Conservation (phyloP, 2,797 vertebrate species). For the Cyprinodon diabolis region DNA sequence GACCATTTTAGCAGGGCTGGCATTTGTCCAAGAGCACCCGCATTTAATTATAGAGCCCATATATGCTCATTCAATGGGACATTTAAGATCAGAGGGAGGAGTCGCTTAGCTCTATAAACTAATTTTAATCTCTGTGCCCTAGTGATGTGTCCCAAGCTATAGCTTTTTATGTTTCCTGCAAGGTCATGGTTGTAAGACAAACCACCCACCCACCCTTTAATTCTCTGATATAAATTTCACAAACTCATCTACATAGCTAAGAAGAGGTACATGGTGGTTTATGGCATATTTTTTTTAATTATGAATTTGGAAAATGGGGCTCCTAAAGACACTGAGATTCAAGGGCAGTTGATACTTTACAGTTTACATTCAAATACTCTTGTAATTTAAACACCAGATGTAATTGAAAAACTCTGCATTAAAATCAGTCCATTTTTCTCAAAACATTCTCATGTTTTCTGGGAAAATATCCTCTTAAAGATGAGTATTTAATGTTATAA, state of each 20-base stretch:
- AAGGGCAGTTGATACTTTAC: slow-evolving; percentile 47
- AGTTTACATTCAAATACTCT: slow-evolving; percentile 44
- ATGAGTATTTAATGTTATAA: slow-evolving; percentile 33
- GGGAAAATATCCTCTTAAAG: slow-evolving; percentile 23
- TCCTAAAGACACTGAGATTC: slow-evolving; percentile 20
- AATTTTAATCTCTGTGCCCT: slow-evolving; percentile 54
- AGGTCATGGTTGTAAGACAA: slow-evolving; percentile 66
- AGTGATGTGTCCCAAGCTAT: slow-evolving; percentile 39
- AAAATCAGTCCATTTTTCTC: slow-evolving; percentile 21
- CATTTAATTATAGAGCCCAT: slow-evolving; percentile 60
- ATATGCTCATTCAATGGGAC: slow-evolving; percentile 58
- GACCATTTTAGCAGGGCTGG: slow-evolving; percentile 25
- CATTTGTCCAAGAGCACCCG: slow-evolving; percentile 17
- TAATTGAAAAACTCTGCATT: slow-evolving; percentile 3
- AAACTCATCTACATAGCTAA: slow-evolving; percentile 68
- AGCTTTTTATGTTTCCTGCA: slow-evolving; percentile 58
- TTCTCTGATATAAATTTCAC: slow-evolving; percentile 55
- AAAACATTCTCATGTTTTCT: slow-evolving; percentile 29
- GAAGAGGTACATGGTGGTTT: slow-evolving; percentile 66
- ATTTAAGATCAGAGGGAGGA: slow-evolving; percentile 50
- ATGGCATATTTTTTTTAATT: slow-evolving; percentile 56
- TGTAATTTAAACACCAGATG: slow-evolving; percentile 12
- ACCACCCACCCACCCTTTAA: slow-evolving; percentile 35
- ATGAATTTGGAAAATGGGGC: too few relatives aligned
- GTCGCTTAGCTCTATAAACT: slow-evolving; percentile 62